A percentile compares a stretch with the other conserved stretches of the same genome.
Evolutionary conservation across 2,113 vertebrate genomes (phyloP).

Genomic region (Vulpes ferrilata): DNA sequence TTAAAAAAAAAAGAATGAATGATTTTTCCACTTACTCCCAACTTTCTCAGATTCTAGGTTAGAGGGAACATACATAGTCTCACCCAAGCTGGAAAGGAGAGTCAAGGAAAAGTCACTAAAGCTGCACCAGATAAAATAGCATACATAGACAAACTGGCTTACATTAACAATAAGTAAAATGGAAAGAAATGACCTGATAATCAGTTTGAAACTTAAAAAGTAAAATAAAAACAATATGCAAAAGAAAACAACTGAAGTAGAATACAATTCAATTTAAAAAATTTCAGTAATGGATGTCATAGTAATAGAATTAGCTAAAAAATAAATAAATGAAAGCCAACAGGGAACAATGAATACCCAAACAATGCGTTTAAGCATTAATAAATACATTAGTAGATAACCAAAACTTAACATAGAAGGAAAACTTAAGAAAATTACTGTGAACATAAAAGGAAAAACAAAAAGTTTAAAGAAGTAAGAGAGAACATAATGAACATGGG

Average conservation of each 20-base stretch:
- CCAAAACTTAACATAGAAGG: not conserved
- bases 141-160: not conserved
- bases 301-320: not conserved
- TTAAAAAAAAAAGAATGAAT: not conserved
- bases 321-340: not conserved
- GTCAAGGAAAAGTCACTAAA: not conserved
- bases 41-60: not conserved
- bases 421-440: not conserved
- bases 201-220: not conserved
- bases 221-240: not conserved
- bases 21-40: not conserved
- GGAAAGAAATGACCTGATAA: not conserved
- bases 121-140: not conserved
- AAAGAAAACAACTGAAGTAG: not conserved
- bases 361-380: not conserved
- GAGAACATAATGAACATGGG: not conserved
- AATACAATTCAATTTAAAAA: not conserved
- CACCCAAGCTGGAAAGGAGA: not conserved
- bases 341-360: fast-evolving
- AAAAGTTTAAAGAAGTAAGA: not conserved
- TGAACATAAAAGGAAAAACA: not conserved
- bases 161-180: not conserved
- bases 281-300: not conserved
- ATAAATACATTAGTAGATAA: not conserved
- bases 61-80: not conserved